Base-by-base conservation (phyloP, 1,140 invertebrate species). In the Holotrichia oblita region DNA sequence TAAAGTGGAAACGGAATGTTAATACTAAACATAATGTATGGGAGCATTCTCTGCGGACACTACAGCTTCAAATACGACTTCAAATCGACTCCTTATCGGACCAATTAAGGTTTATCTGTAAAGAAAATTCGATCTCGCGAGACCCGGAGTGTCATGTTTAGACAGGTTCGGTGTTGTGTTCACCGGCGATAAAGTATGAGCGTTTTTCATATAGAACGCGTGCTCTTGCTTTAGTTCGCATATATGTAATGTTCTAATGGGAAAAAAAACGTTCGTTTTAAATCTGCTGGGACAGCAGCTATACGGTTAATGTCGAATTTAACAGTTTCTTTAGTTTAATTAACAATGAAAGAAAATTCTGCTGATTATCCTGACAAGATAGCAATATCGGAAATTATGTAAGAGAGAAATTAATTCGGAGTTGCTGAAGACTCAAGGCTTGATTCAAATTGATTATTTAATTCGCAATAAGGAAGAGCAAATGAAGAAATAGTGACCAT, bases 71-170 rank as follows among this genome's bases (percentile, higher is more conserved):
- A 78, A 69, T 44, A 61, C 77, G 77, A 78, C 69, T 69, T 78
- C 40, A 69, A 69, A 78, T 78, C 69, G 40, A 78, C 17, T 78
- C 44, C 42, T 73, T 73, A 78, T 78, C 61, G 61, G 42, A 40
- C 34, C 27, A 72, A 78, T 78, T 78, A 69, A 72, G 41, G 4
- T 69, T 69, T 78, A 78, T 78, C 77, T 78, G 27, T 22, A 69
- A 34, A 34, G 27, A 69, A 34, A 69, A 22, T 69, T 69, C 24
- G 22, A 69, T 69, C 61, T 69, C 61, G 12, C 22, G 61, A 27
- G 61, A 14, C 61, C 27, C 8, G 22, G 61, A 69, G 61, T 69
- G 61, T 69, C 22, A 27, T 34, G 22, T 69, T 69, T 27, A 27
- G 61, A 69, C 61, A 34, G 24, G 61, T 69, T 69, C 22, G 61